These are phyloP conservation scores for Copidosoma floridanum DNA, from an alignment of 1,140 invertebrate species.

Conservation along the genomic window DNA sequence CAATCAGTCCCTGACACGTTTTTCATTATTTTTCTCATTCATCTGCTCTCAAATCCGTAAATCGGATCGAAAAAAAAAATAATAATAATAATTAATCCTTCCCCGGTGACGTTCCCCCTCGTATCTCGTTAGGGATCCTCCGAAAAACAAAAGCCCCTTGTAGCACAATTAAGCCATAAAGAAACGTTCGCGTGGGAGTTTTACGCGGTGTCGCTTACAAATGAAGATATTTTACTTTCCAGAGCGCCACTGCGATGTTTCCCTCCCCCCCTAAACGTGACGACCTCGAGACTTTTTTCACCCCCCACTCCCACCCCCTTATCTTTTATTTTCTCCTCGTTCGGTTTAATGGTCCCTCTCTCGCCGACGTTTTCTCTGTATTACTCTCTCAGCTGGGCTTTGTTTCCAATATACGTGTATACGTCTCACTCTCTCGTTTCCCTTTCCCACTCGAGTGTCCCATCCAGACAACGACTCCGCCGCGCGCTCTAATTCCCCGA, in stretches of 20 bases:
- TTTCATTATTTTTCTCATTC: too few species aligned
- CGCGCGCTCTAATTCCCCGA: slow-evolving; percentile 1
- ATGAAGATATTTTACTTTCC: too few species aligned
- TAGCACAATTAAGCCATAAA: too few species aligned
- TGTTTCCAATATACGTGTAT: slow-evolving; percentile 16
- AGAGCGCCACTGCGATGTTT: neutral
- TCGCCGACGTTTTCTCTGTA: neutral
- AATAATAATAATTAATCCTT: slow-evolving; percentile 12
- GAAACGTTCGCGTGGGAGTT: too few species aligned
- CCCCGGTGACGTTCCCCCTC: neutral
- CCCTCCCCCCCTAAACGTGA: neutral
- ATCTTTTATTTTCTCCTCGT: slow-evolving; percentile 9
- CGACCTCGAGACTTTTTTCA: neutral
- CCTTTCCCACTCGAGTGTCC: neutral
- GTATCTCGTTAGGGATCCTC: too few species aligned
- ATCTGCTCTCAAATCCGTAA: too few species aligned
- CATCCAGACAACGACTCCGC: neutral
- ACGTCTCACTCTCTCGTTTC: neutral
- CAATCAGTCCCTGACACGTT: too few species aligned
- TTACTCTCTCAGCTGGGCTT: slow-evolving; percentile 3
- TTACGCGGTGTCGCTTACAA: too few species aligned
- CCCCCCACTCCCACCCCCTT: neutral
- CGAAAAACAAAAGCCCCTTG: too few species aligned
- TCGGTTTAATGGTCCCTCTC: slow-evolving; percentile 5
- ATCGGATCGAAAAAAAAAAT: too few species aligned